phyloP scores from a whole-genome alignment of 64 coral and sea anemone species.

The Porites australiensis region DNA sequence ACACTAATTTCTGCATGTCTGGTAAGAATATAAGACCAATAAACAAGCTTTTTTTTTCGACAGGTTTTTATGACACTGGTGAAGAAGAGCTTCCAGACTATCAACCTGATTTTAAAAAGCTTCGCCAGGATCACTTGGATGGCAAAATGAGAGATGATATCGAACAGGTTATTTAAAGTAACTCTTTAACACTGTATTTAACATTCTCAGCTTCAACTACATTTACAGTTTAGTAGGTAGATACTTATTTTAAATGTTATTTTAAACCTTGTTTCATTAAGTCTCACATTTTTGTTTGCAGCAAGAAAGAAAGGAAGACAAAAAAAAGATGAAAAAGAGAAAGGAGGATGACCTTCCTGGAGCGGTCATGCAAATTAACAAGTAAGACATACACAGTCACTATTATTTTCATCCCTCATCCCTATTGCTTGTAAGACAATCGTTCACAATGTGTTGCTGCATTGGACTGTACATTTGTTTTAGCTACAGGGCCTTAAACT shows the following conservation, averaged over 20 bases:
- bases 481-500: too few relatives aligned
- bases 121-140: slow-evolving; percentile 93
- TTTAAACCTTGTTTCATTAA: neutral
- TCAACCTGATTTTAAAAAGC: slow-evolving; percentile 96
- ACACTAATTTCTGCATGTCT: neutral
- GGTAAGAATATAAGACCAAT: too few relatives aligned
- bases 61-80: slow-evolving; percentile 96
- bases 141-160: slow-evolving; percentile 98
- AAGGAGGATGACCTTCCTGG: slow-evolving; percentile 95
- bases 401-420: too few relatives aligned
- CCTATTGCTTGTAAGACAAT: too few relatives aligned
- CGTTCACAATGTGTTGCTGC: too few relatives aligned
- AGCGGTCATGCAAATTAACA: slow-evolving; percentile 99
- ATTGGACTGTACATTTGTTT: too few relatives aligned
- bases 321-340: slow-evolving; percentile 93
- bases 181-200: neutral
- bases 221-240: neutral
- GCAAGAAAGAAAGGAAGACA: slow-evolving; percentile 98
- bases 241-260: neutral
- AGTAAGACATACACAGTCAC: slow-evolving; percentile 36
- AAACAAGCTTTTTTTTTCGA: neutral
- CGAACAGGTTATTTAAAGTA: slow-evolving; percentile 67
- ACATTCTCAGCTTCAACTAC: too few relatives aligned
- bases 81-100: slow-evolving; percentile 91
- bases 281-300: neutral